These are phyloP conservation scores for Ciconia boyciana DNA, from an alignment of 2,113 vertebrate species.

Conservation along the genomic window DNA sequence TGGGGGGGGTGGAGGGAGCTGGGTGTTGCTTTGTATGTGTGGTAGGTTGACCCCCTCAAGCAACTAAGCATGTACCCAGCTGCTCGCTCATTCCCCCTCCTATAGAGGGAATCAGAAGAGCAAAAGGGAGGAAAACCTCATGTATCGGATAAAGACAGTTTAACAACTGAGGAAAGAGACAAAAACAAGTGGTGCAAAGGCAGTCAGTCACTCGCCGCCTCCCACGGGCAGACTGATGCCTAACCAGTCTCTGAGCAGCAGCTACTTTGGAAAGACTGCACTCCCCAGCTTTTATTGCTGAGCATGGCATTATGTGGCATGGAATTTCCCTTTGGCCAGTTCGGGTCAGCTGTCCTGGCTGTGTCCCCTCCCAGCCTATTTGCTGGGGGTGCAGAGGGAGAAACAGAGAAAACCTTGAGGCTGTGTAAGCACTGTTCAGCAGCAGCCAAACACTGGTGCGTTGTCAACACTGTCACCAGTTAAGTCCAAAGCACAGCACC, in stretches of 20 bases:
- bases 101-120: neutral
- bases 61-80: neutral
- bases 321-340: neutral
- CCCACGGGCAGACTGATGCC: rapidly evolving
- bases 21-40: neutral
- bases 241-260: neutral
- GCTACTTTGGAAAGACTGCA: neutral
- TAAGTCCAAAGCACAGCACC: neutral
- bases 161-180: neutral
- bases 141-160: neutral
- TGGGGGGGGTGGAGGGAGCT: rapidly evolving
- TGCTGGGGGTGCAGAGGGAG: neutral
- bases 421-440: neutral
- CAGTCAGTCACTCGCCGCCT: neutral
- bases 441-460: neutral
- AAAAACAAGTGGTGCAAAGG: neutral
- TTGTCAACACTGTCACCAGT: neutral
- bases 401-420: neutral
- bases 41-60: neutral
- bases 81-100: neutral
- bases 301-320: rapidly evolving
- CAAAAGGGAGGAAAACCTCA: neutral
- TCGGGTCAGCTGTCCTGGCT: rapidly evolving
- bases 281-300: neutral
- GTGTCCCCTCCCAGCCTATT: neutral